Percentiles rank a stretch among this genome's conserved stretches.
Evolutionary conservation across 2,797 vertebrate genomes (phyloP).

Genomic region (Eleutherodactylus coqui): DNA sequence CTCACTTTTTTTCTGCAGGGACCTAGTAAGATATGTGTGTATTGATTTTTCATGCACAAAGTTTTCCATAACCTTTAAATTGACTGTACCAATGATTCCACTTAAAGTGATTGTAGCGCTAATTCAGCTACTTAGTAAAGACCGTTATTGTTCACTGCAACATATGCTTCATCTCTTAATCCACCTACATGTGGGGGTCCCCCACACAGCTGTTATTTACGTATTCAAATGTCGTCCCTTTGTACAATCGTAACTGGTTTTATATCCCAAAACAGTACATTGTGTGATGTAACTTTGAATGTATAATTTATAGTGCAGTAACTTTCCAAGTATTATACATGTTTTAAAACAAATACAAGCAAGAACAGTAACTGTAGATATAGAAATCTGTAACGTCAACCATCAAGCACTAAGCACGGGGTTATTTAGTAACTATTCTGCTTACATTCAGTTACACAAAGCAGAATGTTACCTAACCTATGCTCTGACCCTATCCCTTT

Average conservation of each 20-base stretch:
- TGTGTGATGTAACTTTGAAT: background rate
- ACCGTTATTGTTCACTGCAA: too few species aligned
- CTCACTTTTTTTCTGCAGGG: too few species aligned
- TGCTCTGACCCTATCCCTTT: background rate
- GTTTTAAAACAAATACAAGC: slow-evolving; percentile 13
- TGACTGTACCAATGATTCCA: too few species aligned
- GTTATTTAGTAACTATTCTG: slow-evolving; percentile 22
- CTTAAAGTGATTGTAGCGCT: too few species aligned
- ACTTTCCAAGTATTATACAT: background rate
- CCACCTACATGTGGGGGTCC: too few species aligned
- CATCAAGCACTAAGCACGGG: background rate
- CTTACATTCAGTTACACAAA: background rate
- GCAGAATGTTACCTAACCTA: background rate
- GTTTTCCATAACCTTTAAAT: too few species aligned
- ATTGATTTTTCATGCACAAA: too few species aligned
- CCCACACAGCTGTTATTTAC: too few species aligned
- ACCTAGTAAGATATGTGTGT: too few species aligned
- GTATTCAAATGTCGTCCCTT: too few species aligned
- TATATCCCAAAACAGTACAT: background rate
- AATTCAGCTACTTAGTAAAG: too few species aligned
- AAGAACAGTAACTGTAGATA: slow-evolving; percentile 25
- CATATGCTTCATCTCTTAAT: too few species aligned
- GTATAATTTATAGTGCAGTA: background rate
- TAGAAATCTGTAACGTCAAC: slow-evolving; percentile 17
- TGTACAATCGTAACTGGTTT: background rate